These are phyloP conservation scores for Montifringilla adamsi DNA, from an alignment of 2,113 vertebrate species.

Conservation along the genomic window DNA sequence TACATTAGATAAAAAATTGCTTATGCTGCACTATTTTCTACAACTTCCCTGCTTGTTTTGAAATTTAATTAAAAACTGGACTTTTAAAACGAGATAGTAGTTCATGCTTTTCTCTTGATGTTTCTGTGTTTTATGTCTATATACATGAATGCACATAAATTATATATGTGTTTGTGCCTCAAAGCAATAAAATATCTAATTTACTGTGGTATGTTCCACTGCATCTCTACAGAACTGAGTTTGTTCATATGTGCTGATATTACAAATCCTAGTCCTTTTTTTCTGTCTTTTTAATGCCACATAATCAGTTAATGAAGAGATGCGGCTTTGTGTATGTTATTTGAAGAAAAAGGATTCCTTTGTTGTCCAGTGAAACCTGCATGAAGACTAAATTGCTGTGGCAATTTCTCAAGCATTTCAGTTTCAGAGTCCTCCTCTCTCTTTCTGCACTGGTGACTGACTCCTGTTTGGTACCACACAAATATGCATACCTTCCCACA, in stretches of 20 bases:
- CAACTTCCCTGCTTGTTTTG: background rate
- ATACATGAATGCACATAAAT: background rate
- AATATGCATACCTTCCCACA: background rate
- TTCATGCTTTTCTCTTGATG: background rate
- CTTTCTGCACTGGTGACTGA: background rate
- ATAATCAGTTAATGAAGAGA: background rate
- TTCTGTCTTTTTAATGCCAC: background rate
- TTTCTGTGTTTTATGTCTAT: background rate
- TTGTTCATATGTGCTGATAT: background rate
- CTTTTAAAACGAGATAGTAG: background rate
- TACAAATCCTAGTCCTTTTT: background rate
- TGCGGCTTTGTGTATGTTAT: background rate
- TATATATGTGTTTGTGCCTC: background rate
- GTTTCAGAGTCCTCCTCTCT: background rate
- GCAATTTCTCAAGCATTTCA: background rate
- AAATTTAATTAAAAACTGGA: conserved; percentile 13
- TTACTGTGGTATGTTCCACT: background rate
- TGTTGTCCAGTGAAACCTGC: background rate
- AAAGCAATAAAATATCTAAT: background rate
- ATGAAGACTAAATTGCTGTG: background rate
- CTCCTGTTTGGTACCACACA: background rate
- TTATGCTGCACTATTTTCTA: background rate
- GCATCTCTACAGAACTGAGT: background rate
- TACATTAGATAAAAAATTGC: background rate
- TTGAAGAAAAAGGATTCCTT: background rate